A percentile compares a stretch with the other conserved stretches of the same genome.
These are phyloP conservation scores for Trypoxylus dichotomus DNA, from an alignment of 1,140 invertebrate genomes.

Conservation along the genomic window DNA sequence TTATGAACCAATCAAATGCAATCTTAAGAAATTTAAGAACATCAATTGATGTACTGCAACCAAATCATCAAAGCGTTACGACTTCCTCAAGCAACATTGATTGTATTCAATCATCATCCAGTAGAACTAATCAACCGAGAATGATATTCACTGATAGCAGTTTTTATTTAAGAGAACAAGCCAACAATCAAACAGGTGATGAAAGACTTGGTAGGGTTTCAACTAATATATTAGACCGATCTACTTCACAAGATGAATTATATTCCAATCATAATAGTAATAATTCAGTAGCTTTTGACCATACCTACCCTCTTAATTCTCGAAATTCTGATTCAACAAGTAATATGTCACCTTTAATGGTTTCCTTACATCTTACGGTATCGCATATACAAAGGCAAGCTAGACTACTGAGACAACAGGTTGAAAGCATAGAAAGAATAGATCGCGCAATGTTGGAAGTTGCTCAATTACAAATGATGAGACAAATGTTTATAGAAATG, in stretches of 20 bases:
- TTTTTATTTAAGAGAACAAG: conserved; percentile 44
- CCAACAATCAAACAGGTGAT: neutral
- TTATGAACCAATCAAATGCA: conserved; percentile 49
- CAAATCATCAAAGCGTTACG: conserved; percentile 24
- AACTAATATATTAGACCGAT: neutral
- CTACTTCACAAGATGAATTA: conserved; percentile 27
- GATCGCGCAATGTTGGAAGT: conserved; percentile 55
- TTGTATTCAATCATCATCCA: neutral
- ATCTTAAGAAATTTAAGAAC: conserved; percentile 49
- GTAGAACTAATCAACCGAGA: conserved; percentile 17
- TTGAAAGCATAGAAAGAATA: conserved; percentile 50
- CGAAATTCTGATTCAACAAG: conserved; percentile 43
- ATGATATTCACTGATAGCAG: conserved; percentile 40
- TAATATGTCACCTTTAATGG: conserved; percentile 46
- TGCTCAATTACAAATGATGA: conserved; percentile 61
- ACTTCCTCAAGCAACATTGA: neutral
- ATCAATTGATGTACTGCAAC: conserved; percentile 44
- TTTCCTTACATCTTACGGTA: conserved; percentile 48
- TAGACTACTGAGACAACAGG: conserved; percentile 45
- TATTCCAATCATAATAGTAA: neutral
- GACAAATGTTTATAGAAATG: conserved; percentile 66
- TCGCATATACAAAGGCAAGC: conserved; percentile 50
- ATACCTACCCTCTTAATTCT: conserved; percentile 47
- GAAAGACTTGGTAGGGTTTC: neutral
- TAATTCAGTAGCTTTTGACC: conserved; percentile 45